Evolutionary conservation across 2,888 invertebrate species (phyloP).

Genomic region (Callimorpha dominula): DNA sequence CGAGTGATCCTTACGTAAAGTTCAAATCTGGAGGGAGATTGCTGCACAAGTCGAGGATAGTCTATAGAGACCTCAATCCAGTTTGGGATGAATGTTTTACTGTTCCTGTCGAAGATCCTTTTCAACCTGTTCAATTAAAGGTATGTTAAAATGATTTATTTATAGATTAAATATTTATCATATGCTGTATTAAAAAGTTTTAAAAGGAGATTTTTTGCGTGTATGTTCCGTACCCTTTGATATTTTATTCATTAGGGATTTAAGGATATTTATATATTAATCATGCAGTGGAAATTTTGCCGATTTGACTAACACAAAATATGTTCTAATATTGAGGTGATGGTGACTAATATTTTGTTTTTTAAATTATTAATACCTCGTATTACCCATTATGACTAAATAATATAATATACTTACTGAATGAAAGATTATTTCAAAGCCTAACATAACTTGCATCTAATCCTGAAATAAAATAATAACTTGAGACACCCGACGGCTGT

Average conservation of each 20-base stretch:
- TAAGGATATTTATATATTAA: neutral
- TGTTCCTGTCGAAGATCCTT: constrained; percentile 96
- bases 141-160: constrained; percentile 77
- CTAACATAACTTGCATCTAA: no score
- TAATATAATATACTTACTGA: no score
- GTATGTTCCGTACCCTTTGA: neutral
- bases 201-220: neutral
- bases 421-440: no score
- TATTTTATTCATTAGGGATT: neutral
- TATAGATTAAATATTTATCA: no score
- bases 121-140: constrained; percentile 94
- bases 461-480: no score
- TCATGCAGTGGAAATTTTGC: no score
- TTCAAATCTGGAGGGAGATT: constrained; percentile 95
- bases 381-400: no score
- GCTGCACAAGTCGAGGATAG: constrained; percentile 97
- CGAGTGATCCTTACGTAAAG: constrained; percentile 99
- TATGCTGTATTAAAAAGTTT: neutral
- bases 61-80: constrained; percentile 97
- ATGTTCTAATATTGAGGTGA: neutral
- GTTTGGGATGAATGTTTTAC: constrained; percentile 99
- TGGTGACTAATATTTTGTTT: neutral
- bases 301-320: no score
- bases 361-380: no score
- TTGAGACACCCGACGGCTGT: no score